A percentile compares a stretch with the other conserved stretches of the same genome.
These are phyloP conservation scores for Glyptemys insculpta DNA, from an alignment of 2,797 vertebrate genomes.

Conservation along the genomic window DNA sequence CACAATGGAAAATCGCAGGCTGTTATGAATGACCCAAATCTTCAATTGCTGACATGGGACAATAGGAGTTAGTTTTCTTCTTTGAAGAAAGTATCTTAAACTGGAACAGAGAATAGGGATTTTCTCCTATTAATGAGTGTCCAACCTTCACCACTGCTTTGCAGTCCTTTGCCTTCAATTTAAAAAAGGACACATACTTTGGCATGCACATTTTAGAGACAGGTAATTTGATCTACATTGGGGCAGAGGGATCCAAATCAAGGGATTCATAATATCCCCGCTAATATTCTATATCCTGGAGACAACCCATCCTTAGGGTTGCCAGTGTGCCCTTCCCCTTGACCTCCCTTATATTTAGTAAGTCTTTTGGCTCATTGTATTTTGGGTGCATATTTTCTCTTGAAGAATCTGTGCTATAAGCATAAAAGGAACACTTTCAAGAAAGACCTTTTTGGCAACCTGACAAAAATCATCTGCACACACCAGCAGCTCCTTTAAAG, in stretches of 20 bases:
- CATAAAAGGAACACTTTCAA: not conserved
- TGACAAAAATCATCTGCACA: conserved; percentile 24
- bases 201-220: not conserved
- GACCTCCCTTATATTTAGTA: not conserved
- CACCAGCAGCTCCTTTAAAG: not conserved
- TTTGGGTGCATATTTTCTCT: not conserved
- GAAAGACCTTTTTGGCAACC: conserved; percentile 25
- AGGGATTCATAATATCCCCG: accelerated
- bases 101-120: not conserved
- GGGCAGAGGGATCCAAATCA: not conserved
- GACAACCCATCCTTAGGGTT: not conserved
- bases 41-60: not conserved
- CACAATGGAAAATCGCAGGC: not conserved
- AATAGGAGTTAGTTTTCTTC: not conserved
- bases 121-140: not conserved
- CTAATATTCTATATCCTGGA: not conserved
- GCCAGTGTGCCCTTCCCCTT: not conserved
- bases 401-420: not conserved
- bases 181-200: not conserved
- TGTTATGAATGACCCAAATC: conserved; percentile 1
- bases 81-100: not conserved
- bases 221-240: not conserved
- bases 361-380: conserved; percentile 2
- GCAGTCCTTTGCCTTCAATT: not conserved
- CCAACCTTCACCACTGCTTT: not conserved